These are phyloP conservation scores for Dermochelys coriacea DNA, from an alignment of 2,797 vertebrate species.

Conservation along the genomic window DNA sequence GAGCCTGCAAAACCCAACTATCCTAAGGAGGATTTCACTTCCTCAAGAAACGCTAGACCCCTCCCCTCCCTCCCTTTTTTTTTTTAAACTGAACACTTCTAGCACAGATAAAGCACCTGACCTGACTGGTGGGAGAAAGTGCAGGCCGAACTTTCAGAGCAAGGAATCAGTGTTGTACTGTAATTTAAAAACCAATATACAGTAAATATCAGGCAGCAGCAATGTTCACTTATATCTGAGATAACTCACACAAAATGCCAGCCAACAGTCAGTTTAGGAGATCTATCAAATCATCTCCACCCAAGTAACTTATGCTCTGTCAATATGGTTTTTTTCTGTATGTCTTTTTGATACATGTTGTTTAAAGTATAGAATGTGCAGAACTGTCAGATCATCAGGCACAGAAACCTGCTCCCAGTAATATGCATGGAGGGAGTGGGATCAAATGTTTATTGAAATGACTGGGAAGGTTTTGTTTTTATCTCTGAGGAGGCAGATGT, in stretches of 20 bases:
- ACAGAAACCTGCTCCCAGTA: background rate
- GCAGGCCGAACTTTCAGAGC: slow-evolving; percentile 38
- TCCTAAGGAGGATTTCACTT: background rate
- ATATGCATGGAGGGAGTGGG: background rate
- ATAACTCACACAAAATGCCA: slow-evolving; percentile 39
- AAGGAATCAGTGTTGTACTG: slow-evolving; percentile 63
- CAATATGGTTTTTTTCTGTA: background rate
- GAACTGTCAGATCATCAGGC: background rate
- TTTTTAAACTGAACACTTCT: slow-evolving; percentile 30
- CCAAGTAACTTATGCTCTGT: background rate
- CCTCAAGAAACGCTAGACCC: background rate
- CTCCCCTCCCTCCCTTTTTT: background rate
- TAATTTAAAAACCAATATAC: slow-evolving; percentile 77
- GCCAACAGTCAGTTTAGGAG: background rate
- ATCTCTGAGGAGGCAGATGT: slow-evolving; percentile 18
- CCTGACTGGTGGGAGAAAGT: slow-evolving; percentile 18
- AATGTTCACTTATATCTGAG: slow-evolving; percentile 18
- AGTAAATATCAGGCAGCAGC: slow-evolving; percentile 56
- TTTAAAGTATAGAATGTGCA: background rate
- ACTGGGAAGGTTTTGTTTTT: slow-evolving; percentile 7
- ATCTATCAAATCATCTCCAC: background rate
- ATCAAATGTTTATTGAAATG: background rate
- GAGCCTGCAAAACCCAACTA: background rate
- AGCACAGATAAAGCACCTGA: slow-evolving; percentile 31
- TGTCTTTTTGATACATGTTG: background rate